These are phyloP conservation scores for Xylocopa sonorina DNA, from an alignment of 1,140 invertebrate species.

Conservation along the genomic window DNA sequence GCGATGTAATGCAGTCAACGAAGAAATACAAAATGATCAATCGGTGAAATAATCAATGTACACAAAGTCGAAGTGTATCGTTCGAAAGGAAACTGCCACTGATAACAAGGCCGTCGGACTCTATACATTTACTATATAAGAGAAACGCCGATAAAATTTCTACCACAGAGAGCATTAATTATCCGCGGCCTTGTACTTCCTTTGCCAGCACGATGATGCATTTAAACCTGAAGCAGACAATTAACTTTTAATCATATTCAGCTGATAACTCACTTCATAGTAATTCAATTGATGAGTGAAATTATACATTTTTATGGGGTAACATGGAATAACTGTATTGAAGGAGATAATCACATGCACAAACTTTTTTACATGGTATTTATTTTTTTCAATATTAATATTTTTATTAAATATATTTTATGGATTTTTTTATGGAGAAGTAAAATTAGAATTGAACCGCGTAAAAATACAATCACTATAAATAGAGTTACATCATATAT, in stretches of 20 bases:
- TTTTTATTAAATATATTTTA: no score
- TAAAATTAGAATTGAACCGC: no score
- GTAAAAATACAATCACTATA: no score
- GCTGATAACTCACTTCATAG: not conserved
- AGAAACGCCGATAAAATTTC: not conserved
- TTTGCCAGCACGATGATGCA: not conserved
- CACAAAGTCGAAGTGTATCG: constrained; percentile 52
- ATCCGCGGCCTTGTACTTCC: constrained; percentile 10
- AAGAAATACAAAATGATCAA: constrained; percentile 17
- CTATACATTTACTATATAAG: constrained; percentile 34
- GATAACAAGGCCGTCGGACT: constrained; percentile 69
- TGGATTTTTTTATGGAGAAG: no score
- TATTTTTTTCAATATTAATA: no score
- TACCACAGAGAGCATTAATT: not conserved
- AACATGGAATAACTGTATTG: no score
- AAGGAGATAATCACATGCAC: no score
- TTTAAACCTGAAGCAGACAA: not conserved
- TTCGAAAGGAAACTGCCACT: constrained; percentile 51
- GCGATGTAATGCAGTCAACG: constrained; percentile 9
- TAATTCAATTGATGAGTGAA: no score
- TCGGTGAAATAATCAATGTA: constrained; percentile 23
- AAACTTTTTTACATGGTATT: no score
- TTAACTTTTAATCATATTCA: not conserved
- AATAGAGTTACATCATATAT: no score
- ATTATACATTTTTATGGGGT: no score